Conservation (phyloP, 2,888 invertebrate genomes). For the Mesoligia furuncula region DNA sequence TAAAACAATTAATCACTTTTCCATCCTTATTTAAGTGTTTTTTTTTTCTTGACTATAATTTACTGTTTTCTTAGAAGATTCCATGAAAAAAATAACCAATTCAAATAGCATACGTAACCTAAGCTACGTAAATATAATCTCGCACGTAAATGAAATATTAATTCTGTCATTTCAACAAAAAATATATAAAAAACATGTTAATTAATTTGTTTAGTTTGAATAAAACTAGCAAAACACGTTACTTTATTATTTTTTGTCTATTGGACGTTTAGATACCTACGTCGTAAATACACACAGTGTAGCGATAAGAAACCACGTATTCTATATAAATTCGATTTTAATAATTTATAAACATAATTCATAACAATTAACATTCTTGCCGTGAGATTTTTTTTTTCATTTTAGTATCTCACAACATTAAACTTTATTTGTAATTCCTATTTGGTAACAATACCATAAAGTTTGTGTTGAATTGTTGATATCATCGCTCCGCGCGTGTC, state of each 20-base stretch:
- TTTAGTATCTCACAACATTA: background rate
- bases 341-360: too few species aligned
- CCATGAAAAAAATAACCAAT: background rate
- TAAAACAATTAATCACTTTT: background rate
- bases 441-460: background rate
- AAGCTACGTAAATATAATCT: background rate
- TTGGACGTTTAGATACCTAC: background rate
- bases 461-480: background rate
- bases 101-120: background rate
- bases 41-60: background rate
- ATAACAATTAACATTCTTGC: background rate
- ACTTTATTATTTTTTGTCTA: background rate
- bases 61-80: background rate
- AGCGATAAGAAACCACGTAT: too few species aligned
- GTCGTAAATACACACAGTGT: background rate
- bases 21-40: background rate
- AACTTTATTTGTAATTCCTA: too few species aligned
- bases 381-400: background rate
- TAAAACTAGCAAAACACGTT: slow-evolving; percentile 4
- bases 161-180: slow-evolving; percentile 6
- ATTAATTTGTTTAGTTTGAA: slow-evolving; percentile 1
- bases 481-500: background rate
- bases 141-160: slow-evolving; percentile 3
- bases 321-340: too few species aligned
- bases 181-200: slow-evolving; percentile 7